A percentile compares a stretch with the other conserved stretches of the same genome.
Conservation (phyloP, 2,797 vertebrate species). For the Botia kubotai region DNA sequence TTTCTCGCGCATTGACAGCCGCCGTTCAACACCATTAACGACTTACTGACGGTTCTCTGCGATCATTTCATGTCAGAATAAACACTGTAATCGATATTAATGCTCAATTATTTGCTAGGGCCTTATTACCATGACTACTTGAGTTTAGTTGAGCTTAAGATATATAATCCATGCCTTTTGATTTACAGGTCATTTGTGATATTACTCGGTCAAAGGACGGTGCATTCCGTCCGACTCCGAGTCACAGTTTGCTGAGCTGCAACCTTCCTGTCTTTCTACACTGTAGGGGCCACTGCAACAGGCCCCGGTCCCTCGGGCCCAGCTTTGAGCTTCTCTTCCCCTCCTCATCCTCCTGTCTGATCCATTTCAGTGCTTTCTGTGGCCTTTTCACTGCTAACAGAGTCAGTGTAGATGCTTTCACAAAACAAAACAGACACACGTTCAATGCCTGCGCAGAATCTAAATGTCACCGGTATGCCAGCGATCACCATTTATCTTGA, state of each 20-base stretch:
- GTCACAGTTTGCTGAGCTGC: slow-evolving; percentile 26
- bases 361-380: slow-evolving; percentile 43
- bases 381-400: slow-evolving; percentile 54
- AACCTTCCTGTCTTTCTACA: slow-evolving; percentile 20
- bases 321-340: slow-evolving; percentile 40
- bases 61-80: slow-evolving; percentile 15
- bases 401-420: slow-evolving; percentile 51
- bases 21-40: slow-evolving; percentile 27
- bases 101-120: slow-evolving; percentile 52
- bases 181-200: slow-evolving; percentile 2
- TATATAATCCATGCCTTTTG: slow-evolving; percentile 25
- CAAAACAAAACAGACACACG: slow-evolving; percentile 41
- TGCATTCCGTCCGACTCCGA: neutral
- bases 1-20: slow-evolving; percentile 33
- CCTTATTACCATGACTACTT: slow-evolving; percentile 36
- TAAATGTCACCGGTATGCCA: slow-evolving; percentile 38
- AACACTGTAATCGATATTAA: slow-evolving; percentile 51
- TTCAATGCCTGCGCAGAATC: slow-evolving; percentile 26
- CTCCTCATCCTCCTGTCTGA: slow-evolving; percentile 42
- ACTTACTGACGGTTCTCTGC: slow-evolving; percentile 26
- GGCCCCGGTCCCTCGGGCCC: slow-evolving; percentile 38
- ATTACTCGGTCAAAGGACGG: neutral
- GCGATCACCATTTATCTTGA: slow-evolving; percentile 42
- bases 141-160: slow-evolving; percentile 9
- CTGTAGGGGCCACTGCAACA: slow-evolving; percentile 22